A percentile compares a stretch with the other conserved stretches of the same genome.
These are phyloP conservation scores for Adrianichthys oophorus DNA, from an alignment of 2,797 vertebrate genomes.

Conservation along the genomic window DNA sequence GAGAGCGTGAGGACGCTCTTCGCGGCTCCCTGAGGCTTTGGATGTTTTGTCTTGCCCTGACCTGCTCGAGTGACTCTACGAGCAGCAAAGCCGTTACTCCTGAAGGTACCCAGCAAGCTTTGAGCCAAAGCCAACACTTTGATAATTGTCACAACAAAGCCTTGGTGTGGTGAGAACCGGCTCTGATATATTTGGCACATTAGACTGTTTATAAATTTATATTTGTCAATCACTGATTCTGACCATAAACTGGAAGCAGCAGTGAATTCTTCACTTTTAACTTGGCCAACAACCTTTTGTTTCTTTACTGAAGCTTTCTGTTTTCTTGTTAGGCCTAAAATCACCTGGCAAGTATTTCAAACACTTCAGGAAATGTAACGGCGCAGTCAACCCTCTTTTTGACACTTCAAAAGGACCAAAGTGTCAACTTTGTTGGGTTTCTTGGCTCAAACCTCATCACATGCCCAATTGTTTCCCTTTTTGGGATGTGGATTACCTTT, in stretches of 20 bases:
- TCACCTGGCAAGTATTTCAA: no score
- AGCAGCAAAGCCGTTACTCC: conserved; percentile 4
- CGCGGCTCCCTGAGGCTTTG: conserved; percentile 23
- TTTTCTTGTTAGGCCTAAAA: no score
- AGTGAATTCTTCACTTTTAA: no score
- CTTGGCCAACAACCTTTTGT: no score
- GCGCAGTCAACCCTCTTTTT: no score
- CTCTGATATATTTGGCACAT: background rate
- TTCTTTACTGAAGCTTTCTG: no score
- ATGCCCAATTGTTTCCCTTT: no score
- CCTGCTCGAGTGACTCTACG: conserved; percentile 19
- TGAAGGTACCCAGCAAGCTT: background rate
- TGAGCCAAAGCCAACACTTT: background rate
- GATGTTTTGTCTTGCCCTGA: conserved; percentile 40
- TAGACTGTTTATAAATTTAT: background rate
- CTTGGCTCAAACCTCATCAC: no score
- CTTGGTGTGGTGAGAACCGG: background rate
- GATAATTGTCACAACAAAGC: background rate
- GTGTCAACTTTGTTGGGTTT: no score
- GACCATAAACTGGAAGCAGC: background rate
- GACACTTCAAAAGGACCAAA: no score
- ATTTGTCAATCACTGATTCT: background rate
- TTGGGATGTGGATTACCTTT: no score
- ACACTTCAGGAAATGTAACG: no score
- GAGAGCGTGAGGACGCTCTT: conserved; percentile 33